Conservation (phyloP, 2,888 invertebrate species). For the Dicyrtoma fusca region DNA sequence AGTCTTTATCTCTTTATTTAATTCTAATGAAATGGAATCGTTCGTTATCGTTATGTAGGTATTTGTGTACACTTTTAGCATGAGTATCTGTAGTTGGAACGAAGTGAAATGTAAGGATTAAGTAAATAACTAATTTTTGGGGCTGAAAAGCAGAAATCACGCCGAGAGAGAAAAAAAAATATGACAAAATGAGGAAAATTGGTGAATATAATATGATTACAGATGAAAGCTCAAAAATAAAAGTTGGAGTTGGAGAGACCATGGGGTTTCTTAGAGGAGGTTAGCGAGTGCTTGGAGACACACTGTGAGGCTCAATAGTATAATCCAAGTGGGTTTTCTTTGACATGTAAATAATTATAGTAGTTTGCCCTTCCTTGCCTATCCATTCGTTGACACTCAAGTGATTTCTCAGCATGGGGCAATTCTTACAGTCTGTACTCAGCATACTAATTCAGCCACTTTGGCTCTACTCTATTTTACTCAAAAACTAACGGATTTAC, state of each 20-base stretch:
- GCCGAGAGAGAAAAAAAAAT: too few species aligned
- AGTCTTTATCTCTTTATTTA: too few species aligned
- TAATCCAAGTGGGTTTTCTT: conserved; percentile 21
- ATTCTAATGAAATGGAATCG: too few species aligned
- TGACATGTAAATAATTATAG: conserved; percentile 37
- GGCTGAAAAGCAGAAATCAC: too few species aligned
- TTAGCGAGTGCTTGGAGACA: not conserved
- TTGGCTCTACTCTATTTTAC: not conserved
- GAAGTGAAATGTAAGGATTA: too few species aligned
- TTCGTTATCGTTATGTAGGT: too few species aligned
- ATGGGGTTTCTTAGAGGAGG: not conserved
- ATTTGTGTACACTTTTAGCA: too few species aligned
- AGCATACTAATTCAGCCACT: conserved; percentile 18
- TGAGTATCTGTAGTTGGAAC: too few species aligned
- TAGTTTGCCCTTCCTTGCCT: conserved; percentile 10
- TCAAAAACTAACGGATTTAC: conserved; percentile 5
- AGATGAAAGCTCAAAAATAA: conserved; percentile 13
- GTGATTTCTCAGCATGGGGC: conserved; percentile 32
- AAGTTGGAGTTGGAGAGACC: not conserved
- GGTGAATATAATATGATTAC: too few species aligned
- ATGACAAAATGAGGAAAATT: too few species aligned
- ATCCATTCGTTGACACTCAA: conserved; percentile 15
- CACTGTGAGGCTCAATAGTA: conserved; percentile 7
- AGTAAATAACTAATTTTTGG: too few species aligned
- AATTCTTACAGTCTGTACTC: conserved; percentile 8